Conservation (phyloP, 1,140 invertebrate genomes). For the Nixonia krombeini region DNA sequence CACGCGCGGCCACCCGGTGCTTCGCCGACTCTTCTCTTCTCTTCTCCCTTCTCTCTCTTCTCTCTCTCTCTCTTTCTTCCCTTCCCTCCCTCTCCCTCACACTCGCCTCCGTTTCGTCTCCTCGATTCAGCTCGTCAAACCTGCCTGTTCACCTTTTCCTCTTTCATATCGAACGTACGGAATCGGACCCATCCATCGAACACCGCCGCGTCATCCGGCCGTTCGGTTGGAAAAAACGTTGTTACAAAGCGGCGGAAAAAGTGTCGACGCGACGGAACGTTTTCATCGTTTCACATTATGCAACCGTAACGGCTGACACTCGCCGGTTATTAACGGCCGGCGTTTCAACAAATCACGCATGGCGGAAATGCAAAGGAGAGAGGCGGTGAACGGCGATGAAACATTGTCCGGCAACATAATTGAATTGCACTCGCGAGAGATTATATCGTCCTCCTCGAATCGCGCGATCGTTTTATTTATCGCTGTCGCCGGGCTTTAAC, state of each 20-base stretch:
- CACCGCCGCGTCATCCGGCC: too few relatives aligned
- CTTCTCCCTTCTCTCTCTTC: too few relatives aligned
- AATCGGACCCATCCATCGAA: constrained; percentile 17
- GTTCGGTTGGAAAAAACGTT: too few relatives aligned
- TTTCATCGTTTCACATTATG: not conserved
- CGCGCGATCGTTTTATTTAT: constrained; percentile 49
- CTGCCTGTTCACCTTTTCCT: constrained; percentile 20
- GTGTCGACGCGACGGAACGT: too few relatives aligned
- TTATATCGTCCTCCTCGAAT: constrained; percentile 43
- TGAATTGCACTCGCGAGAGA: constrained; percentile 42
- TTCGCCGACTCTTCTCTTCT: constrained; percentile 19
- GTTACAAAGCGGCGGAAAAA: too few relatives aligned
- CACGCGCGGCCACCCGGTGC: constrained; percentile 28
- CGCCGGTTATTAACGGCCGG: too few relatives aligned
- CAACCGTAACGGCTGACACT: too few relatives aligned
- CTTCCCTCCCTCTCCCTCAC: too few relatives aligned
- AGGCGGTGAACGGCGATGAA: too few relatives aligned
- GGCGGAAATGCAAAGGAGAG: too few relatives aligned
- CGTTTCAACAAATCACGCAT: too few relatives aligned
- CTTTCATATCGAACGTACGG: constrained; percentile 26
- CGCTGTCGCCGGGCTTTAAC: constrained; percentile 34
- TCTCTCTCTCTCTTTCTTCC: too few relatives aligned
- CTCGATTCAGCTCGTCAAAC: constrained; percentile 23
- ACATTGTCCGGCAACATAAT: constrained; percentile 34
- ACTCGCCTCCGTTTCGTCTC: constrained; percentile 24